Evolutionary conservation across 1,140 invertebrate genomes (phyloP).

Genomic region (Hermetia illucens): DNA sequence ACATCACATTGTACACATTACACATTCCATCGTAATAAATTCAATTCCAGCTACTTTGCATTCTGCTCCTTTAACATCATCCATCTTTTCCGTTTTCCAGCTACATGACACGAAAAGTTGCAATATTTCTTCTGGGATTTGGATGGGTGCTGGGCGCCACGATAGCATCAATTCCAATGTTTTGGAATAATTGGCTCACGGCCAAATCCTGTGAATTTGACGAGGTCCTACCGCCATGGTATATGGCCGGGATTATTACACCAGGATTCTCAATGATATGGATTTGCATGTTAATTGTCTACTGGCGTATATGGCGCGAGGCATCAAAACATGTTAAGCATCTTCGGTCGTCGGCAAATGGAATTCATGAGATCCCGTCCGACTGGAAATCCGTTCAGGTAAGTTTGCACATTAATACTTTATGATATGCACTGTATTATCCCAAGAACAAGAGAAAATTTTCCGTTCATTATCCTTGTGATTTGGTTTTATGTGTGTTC

Average conservation of each 20-base stretch:
- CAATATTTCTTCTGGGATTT: constrained; percentile 39
- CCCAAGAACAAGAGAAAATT: too few relatives aligned
- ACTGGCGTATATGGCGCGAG: constrained; percentile 58
- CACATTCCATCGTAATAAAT: too few relatives aligned
- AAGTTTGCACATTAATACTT: too few relatives aligned
- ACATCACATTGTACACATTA: too few relatives aligned
- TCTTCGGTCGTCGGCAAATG: constrained; percentile 35
- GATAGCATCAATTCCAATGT: constrained; percentile 47
- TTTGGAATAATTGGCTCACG: constrained; percentile 54
- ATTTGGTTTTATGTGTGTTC: too few relatives aligned
- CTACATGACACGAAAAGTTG: constrained; percentile 46
- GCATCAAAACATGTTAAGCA: constrained; percentile 49
- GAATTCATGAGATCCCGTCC: constrained; percentile 35
- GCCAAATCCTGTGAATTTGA: constrained; percentile 38
- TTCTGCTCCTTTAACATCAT: too few relatives aligned
- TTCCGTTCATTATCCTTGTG: too few relatives aligned
- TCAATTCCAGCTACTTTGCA: too few relatives aligned
- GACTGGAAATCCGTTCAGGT: constrained; percentile 59
- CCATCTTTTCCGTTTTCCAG: constrained; percentile 12
- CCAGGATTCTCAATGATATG: constrained; percentile 54
- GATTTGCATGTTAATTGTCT: constrained; percentile 54
- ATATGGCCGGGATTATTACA: constrained; percentile 47
- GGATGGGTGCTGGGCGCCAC: constrained; percentile 47
- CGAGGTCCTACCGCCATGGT: constrained; percentile 30
- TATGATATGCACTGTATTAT: too few relatives aligned